These are phyloP conservation scores for Hippocampus barbouri DNA, from an alignment of 2,113 vertebrate species.

Conservation along the genomic window DNA sequence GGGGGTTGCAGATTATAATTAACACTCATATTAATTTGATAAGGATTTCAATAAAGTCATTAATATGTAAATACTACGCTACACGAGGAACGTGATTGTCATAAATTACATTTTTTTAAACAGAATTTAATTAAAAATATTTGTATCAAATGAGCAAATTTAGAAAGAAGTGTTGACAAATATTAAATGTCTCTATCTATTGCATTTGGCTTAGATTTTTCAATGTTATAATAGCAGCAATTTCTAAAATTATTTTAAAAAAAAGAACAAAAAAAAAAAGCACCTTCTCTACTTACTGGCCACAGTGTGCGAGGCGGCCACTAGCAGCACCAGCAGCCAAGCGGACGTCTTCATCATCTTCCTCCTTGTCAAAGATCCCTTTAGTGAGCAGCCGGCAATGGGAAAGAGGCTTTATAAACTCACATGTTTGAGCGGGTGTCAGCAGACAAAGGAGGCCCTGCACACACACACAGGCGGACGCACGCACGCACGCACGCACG, in stretches of 20 bases:
- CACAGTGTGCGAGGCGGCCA: slow-evolving; percentile 33
- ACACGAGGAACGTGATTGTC: background rate
- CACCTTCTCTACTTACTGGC: slow-evolving; percentile 59
- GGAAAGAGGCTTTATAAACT: slow-evolving; percentile 49
- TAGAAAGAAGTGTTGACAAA: no score
- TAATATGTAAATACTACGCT: background rate
- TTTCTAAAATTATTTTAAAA: background rate
- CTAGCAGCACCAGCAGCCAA: slow-evolving; percentile 51
- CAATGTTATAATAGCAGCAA: background rate
- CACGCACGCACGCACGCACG: background rate
- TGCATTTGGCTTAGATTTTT: background rate
- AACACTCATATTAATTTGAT: background rate
- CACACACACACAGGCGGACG: no score
- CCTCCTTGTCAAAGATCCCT: slow-evolving; percentile 35
- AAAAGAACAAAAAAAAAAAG: no score
- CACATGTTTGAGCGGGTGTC: slow-evolving; percentile 9
- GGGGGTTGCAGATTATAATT: no score
- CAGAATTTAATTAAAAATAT: background rate
- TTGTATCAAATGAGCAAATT: background rate
- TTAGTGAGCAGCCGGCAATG: slow-evolving; percentile 24
- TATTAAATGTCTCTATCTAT: background rate
- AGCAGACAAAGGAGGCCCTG: background rate
- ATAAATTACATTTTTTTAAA: background rate
- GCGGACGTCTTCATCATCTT: slow-evolving; percentile 46
- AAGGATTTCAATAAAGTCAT: background rate